Evolutionary conservation across 2,797 vertebrate species (phyloP), one percentile per base, ranked within the genome.

Genomic region (Eremophila alpestris): DNA sequence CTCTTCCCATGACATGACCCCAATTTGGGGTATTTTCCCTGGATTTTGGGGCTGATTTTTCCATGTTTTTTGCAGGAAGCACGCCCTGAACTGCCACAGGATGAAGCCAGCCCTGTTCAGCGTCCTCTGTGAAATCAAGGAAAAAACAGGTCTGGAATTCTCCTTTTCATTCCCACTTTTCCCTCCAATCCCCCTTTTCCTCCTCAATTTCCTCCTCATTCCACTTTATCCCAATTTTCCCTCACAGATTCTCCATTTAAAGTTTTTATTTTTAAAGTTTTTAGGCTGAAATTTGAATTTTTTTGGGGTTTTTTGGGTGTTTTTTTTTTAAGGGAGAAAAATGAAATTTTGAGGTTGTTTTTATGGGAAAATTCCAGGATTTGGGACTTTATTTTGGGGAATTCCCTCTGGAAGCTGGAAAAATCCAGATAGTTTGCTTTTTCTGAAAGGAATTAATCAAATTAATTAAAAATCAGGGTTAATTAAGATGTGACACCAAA

Each of bases 1-100:
- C 11, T 43, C 13, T n/a, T 62, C 18, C 24, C 10, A 0, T 0
- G 1, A 7, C 3, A 0, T 62, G 58, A 22, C 3, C 30, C 14
- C 2, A 17, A 7, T 41, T 51, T 51, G 52, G 30, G 14, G 1
- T 3, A 38, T 75, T 62, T 62, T 10, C 36, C 29, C 2, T 62
- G 58, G 46, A 62, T 62, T 76, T 76, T n/a, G 58, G 73, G 58
- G 46, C 30, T 51, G 30, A 76, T 41, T 62, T 62, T 63, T 43
- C 38, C 46, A 16, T 15, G 11, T 29, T 51, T 51, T 51, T 49
- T 62, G 38, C 24, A 77, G 74, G 74, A 77, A 77, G 5, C 74
- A 77, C 18, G 74, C 74, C 59, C 59, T 77, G 48, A 77, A 77
- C 74, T 77, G 74, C 48, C 74, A 77, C 74, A 52, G 74, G 59